Percentiles rank a stretch among this genome's conserved stretches.
These are phyloP conservation scores for Leucoraja erinaceus DNA, from an alignment of 2,113 vertebrate genomes.

Conservation along the genomic window DNA sequence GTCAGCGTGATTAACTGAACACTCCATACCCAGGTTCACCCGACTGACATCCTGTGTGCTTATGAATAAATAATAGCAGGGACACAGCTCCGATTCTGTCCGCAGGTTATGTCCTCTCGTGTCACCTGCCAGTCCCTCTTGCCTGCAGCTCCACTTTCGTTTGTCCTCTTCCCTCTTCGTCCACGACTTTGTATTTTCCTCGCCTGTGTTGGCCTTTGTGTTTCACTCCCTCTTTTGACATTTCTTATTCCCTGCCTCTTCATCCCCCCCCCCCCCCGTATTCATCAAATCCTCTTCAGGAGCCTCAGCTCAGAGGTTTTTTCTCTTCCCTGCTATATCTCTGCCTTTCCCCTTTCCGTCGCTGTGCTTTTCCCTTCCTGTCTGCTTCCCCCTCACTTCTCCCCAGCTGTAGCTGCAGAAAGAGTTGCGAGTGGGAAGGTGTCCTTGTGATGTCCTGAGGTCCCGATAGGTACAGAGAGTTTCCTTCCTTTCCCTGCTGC, in stretches of 20 bases:
- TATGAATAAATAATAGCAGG: constrained; percentile 7
- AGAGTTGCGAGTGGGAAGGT: neutral
- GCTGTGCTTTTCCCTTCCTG: neutral
- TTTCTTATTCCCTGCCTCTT: neutral
- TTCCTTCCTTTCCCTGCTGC: neutral
- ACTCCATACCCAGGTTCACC: neutral
- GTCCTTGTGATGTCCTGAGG: neutral
- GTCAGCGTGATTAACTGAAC: constrained; percentile 20
- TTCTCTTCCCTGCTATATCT: neutral
- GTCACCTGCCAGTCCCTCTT: no score
- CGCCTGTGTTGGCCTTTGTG: no score
- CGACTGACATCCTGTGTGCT: constrained; percentile 5
- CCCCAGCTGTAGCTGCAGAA: neutral
- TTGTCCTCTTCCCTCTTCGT: neutral
- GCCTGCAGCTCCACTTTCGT: neutral
- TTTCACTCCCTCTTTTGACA: neutral
- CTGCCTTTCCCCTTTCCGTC: neutral
- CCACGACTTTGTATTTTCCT: neutral
- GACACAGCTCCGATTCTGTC: constrained; percentile 9
- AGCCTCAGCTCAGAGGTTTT: neutral
- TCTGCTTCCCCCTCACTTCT: neutral
- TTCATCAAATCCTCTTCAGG: neutral
- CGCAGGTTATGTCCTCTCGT: neutral
- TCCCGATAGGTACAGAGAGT: neutral
- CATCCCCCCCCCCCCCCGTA: neutral